These are phyloP conservation scores for Lepilemur ruficaudatus DNA, from an alignment of 2,797 vertebrate genomes.

Conservation along the genomic window DNA sequence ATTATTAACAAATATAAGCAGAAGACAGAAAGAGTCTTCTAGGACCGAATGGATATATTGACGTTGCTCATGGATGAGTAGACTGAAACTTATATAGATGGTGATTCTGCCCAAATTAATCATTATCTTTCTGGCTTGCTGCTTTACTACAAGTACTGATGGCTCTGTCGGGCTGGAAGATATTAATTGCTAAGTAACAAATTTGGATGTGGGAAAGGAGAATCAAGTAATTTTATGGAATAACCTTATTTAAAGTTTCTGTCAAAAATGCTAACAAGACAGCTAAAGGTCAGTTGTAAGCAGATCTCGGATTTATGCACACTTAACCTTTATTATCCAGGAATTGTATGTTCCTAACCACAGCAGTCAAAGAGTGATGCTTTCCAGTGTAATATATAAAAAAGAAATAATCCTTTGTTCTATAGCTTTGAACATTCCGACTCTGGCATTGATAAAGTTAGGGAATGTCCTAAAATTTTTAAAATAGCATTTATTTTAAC, in stretches of 20 bases:
- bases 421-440: background rate
- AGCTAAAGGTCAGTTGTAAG: constrained; percentile 71
- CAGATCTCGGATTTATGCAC: constrained; percentile 63
- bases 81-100: background rate
- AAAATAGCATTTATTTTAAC: background rate
- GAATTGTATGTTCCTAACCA: background rate
- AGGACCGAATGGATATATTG: background rate
- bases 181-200: constrained; percentile 34
- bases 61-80: background rate
- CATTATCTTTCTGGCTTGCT: too few relatives aligned
- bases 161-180: background rate
- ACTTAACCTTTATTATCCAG: constrained; percentile 70
- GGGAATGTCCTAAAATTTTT: background rate
- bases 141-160: background rate
- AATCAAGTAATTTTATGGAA: constrained; percentile 51
- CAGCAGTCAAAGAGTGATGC: constrained; percentile 15
- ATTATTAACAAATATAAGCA: background rate
- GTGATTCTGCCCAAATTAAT: background rate
- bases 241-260: constrained; percentile 65
- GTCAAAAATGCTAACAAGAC: constrained; percentile 61
- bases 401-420: background rate
- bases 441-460: background rate
- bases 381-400: constrained; percentile 42
- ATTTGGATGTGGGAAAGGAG: constrained; percentile 8
- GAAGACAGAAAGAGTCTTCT: background rate